Evolutionary conservation across 2,113 vertebrate genomes (phyloP).

Genomic region (Pandion haliaetus): DNA sequence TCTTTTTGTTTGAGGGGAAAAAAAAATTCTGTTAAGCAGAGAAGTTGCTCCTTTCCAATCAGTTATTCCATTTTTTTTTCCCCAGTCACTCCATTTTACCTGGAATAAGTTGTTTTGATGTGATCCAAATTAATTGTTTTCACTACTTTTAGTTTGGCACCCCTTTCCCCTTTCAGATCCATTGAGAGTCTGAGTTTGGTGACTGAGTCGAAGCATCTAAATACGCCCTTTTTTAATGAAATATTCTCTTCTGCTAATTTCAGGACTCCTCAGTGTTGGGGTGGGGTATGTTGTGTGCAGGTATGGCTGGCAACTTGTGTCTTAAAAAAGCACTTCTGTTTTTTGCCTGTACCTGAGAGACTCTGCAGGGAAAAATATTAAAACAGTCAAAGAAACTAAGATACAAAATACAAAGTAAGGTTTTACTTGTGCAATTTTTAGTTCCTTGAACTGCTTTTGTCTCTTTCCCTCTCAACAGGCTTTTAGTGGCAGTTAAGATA

Average conservation of each 20-base stretch:
- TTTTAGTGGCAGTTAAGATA: neutral
- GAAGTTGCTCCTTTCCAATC: neutral
- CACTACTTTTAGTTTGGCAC: neutral
- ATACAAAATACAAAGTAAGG: neutral
- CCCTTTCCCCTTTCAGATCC: neutral
- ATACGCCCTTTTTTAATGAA: neutral
- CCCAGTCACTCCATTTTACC: neutral
- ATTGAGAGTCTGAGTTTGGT: neutral
- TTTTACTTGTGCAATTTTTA: neutral
- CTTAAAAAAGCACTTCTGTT: neutral
- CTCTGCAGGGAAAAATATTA: neutral
- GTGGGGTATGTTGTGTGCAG: neutral
- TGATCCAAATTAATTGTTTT: neutral
- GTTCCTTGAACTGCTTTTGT: neutral
- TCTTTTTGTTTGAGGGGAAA: neutral
- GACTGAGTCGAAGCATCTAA: neutral
- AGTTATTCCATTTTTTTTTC: neutral
- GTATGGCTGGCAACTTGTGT: neutral
- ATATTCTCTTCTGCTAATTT: neutral
- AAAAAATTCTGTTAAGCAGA: neutral
- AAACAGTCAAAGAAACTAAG: neutral
- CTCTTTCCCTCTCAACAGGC: neutral
- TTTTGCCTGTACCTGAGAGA: neutral
- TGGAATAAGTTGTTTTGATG: neutral
- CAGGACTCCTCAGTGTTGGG: neutral